Base-by-base conservation (phyloP, 1,140 invertebrate genomes). In the Drosophila melanogaster region DNA sequence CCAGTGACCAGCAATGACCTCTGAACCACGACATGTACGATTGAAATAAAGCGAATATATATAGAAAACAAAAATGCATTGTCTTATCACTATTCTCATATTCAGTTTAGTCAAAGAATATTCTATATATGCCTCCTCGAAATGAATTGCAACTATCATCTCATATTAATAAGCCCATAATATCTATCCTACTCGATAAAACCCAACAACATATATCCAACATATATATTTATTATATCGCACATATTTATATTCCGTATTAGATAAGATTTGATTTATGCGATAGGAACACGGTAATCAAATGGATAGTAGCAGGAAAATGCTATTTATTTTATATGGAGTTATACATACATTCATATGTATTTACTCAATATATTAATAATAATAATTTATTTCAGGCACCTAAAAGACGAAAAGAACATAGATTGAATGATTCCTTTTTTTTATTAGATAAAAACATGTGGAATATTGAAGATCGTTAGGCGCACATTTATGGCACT, bases 41-140 rank as follows among this genome's bases (percentile, higher is more conserved):
- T 17, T 50, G 10, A 47, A 60, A 54, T 43, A 57, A 49, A 80
- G 26, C 44, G 12, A 57, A 37, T 38, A 35, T 64, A 17, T 8
- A 12, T 10, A 30, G 0, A 17, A 41, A 15, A 38, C 22, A 77
- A 50, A 57, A 43, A 2, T 1, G 1, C 19, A 24, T 4, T 30
- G 0, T 10, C 8, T 38, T 38, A 11, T 33, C 14, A 50, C 49
- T 58, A 26, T 26, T 7, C 14, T 7, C 0, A 14, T 14, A 24
- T 15, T 17, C 14, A 15, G 7, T 40, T n/a, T 3, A n/a, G 2
- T 3, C 6, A 15, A n/a, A 15, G 6, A 15, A 41, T 7, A 15
- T 15, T 2, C 37, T 11, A 37, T 26, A 37, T 26, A 14, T 7
- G 1, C n/a, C 2, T 19, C 15, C 15, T 3, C 10, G 2, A 10